Evolutionary conservation across 2,888 invertebrate species (phyloP).

Genomic region (Mystacides longicornis): DNA sequence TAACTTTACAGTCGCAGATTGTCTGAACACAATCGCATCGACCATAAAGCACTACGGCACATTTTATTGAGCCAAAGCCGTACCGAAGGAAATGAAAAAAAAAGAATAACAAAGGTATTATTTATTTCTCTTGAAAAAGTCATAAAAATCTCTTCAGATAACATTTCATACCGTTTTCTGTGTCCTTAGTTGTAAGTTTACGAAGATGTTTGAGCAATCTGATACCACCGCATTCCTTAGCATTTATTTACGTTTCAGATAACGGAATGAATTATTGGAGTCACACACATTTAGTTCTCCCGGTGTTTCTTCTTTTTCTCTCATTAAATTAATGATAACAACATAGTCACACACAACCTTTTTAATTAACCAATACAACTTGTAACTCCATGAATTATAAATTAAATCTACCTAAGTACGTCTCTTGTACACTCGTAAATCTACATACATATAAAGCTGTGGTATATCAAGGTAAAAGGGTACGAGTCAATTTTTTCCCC

Average conservation of each 20-base stretch:
- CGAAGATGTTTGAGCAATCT: not conserved
- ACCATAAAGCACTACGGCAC: too few relatives aligned
- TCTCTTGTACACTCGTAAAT: too few relatives aligned
- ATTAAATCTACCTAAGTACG: too few relatives aligned
- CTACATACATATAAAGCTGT: too few relatives aligned
- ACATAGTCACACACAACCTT: not conserved
- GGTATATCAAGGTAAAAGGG: too few relatives aligned
- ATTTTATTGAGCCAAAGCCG: too few relatives aligned
- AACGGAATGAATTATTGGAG: slow-evolving; percentile 2
- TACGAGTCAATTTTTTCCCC: too few relatives aligned
- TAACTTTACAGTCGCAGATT: too few relatives aligned
- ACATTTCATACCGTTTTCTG: slow-evolving; percentile 1
- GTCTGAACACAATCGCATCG: too few relatives aligned
- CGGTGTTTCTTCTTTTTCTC: not conserved
- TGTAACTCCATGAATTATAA: too few relatives aligned
- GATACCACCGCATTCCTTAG: not conserved
- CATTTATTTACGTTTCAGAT: not conserved
- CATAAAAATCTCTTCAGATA: slow-evolving; percentile 1
- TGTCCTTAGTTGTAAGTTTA: not conserved
- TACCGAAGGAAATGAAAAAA: too few relatives aligned
- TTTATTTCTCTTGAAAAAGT: not conserved
- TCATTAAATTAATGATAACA: slow-evolving; percentile 1
- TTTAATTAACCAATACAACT: slow-evolving; percentile 1
- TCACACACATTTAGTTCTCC: slow-evolving; percentile 2
- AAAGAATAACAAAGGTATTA: not conserved